Evolutionary conservation across 2,797 vertebrate genomes (phyloP).

Genomic region (Leptodactylus fallax): DNA sequence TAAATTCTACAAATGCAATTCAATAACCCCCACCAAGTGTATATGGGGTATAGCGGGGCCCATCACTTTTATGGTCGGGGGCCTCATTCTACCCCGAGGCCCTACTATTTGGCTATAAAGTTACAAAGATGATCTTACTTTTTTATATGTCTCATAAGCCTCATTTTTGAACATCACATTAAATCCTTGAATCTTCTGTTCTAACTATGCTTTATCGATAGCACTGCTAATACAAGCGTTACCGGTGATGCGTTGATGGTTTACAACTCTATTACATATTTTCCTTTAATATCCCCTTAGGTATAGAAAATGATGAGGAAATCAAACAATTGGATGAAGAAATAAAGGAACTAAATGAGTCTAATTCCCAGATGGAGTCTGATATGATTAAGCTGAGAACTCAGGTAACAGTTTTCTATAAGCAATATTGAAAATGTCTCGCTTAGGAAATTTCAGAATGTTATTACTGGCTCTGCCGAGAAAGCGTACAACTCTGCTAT

Average conservation of each 20-base stretch:
- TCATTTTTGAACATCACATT: background rate
- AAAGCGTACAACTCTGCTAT: constrained; percentile 20
- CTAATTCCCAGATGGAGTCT: constrained; percentile 97
- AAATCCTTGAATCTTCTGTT: constrained; percentile 3
- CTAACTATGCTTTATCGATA: constrained; percentile 6
- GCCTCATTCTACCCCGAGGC: background rate
- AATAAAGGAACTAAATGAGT: constrained; percentile 97
- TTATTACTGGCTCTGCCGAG: constrained; percentile 5
- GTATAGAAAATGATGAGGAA: constrained; percentile 95
- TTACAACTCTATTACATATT: constrained; percentile 38
- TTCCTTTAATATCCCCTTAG: constrained; percentile 71
- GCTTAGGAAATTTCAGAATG: constrained; percentile 17
- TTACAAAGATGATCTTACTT: background rate
- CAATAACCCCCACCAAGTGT: too few relatives aligned
- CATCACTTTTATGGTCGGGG: background rate
- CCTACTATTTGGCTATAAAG: background rate
- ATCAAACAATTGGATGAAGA: constrained; percentile 98
- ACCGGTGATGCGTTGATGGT: background rate
- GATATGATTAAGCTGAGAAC: constrained; percentile 99
- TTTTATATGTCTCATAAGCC: background rate
- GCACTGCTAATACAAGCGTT: background rate
- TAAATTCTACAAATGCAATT: background rate
- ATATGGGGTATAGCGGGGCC: too few relatives aligned
- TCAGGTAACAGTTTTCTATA: constrained; percentile 85
- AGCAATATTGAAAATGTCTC: constrained; percentile 47